Conservation (phyloP, 1,140 invertebrate genomes). For the Rhagoletis pomonella region DNA sequence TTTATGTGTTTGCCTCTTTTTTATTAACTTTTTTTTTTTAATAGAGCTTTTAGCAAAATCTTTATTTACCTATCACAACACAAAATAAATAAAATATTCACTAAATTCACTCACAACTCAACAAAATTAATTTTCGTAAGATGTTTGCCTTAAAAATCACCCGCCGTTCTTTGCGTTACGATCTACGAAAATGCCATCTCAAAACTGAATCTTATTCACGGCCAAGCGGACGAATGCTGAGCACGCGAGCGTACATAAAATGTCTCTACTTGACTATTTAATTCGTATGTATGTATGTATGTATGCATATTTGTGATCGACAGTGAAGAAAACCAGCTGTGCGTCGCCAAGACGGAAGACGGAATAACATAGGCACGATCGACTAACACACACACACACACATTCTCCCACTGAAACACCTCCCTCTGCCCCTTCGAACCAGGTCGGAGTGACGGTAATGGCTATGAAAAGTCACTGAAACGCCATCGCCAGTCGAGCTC, state of each 20-base stretch:
- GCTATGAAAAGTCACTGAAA: background rate
- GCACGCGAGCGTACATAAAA: conserved; percentile 41
- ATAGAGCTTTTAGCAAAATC: background rate
- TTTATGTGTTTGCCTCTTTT: background rate
- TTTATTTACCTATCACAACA: background rate
- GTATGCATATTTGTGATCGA: background rate
- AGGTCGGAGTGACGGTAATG: background rate
- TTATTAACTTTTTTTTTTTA: background rate
- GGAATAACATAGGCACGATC: background rate
- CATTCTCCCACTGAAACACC: background rate
- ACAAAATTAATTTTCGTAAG: background rate
- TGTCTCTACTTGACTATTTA: conserved; percentile 5
- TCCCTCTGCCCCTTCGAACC: background rate
- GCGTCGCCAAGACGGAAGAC: conserved; percentile 30
- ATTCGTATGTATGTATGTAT: background rate
- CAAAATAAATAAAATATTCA: background rate
- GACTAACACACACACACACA: background rate
- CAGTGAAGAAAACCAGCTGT: conserved; percentile 40
- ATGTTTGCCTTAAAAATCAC: conserved; percentile 2
- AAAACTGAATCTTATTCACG: conserved; percentile 34
- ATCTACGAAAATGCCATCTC: conserved; percentile 49
- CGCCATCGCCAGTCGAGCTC: background rate
- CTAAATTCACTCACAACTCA: background rate
- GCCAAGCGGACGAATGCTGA: conserved; percentile 32
- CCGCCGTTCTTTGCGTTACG: conserved; percentile 15